Conservation (phyloP, 2,797 vertebrate genomes). For the Pseudocheirus occidentalis region DNA sequence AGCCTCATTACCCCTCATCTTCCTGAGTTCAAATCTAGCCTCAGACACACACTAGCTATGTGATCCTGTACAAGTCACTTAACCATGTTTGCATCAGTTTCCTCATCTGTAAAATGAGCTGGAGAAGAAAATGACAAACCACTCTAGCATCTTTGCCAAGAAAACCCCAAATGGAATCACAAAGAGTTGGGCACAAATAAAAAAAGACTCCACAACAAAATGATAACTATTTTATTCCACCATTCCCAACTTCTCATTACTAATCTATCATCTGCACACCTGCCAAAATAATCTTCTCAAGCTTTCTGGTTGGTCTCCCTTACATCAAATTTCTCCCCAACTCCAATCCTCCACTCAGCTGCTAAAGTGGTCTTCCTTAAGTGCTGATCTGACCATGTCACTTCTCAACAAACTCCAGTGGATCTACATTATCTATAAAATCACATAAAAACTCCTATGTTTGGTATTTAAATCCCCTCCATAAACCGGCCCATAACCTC, state of each 20-base stretch:
- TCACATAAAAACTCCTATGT: not conserved
- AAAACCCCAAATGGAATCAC: not conserved
- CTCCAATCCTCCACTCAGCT: not conserved
- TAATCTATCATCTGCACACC: not conserved
- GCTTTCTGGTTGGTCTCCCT: not conserved
- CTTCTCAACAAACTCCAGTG: not conserved
- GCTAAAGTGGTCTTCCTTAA: not conserved
- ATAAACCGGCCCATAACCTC: not conserved
- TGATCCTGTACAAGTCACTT: not conserved
- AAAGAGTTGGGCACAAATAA: not conserved
- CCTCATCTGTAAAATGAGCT: not conserved
- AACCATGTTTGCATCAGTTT: not conserved
- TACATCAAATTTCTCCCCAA: not conserved
- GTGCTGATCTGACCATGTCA: not conserved
- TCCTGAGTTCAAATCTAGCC: not conserved
- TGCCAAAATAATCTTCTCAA: not conserved
- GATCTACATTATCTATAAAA: not conserved
- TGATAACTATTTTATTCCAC: not conserved
- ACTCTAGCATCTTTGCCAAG: not conserved
- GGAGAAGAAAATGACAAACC: not conserved
- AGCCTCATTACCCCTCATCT: not conserved
- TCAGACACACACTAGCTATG: not conserved
- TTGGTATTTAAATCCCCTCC: not conserved
- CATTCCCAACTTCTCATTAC: not conserved
- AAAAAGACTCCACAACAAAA: not conserved